These are phyloP conservation scores for Halictus ligatus DNA, from an alignment of 2,888 invertebrate genomes.

Conservation along the genomic window DNA sequence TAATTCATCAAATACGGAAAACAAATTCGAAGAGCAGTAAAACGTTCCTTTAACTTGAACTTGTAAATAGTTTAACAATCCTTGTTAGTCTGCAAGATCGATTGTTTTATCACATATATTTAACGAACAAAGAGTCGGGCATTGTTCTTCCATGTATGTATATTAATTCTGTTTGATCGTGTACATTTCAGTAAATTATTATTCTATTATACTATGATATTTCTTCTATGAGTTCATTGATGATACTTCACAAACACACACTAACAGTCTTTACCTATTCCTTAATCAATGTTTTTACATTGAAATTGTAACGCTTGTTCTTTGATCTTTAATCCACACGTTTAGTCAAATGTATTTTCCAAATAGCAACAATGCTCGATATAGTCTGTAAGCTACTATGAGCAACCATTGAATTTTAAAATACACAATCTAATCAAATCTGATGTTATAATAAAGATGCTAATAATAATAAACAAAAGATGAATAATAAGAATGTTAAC, in stretches of 20 bases:
- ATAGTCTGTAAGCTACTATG: constrained; percentile 67
- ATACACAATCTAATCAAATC: constrained; percentile 57
- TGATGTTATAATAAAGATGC: constrained; percentile 76
- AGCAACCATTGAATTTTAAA: constrained; percentile 54
- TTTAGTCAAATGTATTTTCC: constrained; percentile 64
- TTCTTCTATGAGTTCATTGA: constrained; percentile 1
- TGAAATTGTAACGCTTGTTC: constrained; percentile 17
- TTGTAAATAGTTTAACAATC: constrained; percentile 70
- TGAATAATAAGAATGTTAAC: constrained; percentile 66
- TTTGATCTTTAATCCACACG: constrained; percentile 14
- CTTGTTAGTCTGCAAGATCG: constrained; percentile 45
- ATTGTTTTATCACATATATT: constrained; percentile 40
- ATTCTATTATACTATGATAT: constrained; percentile 14
- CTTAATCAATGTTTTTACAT: constrained; percentile 28
- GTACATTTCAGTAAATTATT: constrained; percentile 20
- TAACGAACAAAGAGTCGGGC: constrained; percentile 35
- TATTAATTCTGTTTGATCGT: constrained; percentile 27
- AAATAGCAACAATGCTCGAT: constrained; percentile 73
- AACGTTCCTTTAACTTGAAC: constrained; percentile 68
- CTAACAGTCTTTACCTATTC: constrained; percentile 19
- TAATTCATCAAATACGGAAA: constrained; percentile 34
- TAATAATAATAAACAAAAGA: constrained; percentile 56
- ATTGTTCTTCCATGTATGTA: constrained; percentile 51
- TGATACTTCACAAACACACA: neutral
- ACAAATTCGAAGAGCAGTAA: constrained; percentile 45